Percentiles rank a stretch among this genome's conserved stretches.
Conservation (phyloP, 1,140 invertebrate genomes). For the Lasaia peninsularis region DNA sequence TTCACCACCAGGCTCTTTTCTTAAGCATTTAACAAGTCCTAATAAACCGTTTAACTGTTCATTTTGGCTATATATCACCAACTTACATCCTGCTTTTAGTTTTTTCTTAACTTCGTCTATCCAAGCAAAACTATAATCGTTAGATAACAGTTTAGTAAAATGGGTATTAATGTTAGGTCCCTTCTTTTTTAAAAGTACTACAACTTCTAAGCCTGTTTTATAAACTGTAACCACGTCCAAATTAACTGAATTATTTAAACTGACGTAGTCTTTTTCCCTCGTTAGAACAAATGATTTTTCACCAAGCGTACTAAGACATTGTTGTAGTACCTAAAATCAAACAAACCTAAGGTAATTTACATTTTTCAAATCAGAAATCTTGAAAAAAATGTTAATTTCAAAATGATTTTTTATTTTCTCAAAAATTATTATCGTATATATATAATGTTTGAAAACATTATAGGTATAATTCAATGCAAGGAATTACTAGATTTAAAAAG, state of each 20-base stretch:
- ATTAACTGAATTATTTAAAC: slow-evolving; percentile 47
- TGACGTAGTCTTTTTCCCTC: slow-evolving; percentile 59
- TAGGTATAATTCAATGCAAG: no score
- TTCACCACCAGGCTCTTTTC: slow-evolving; percentile 83
- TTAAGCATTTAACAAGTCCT: slow-evolving; percentile 87
- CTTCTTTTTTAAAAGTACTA: slow-evolving; percentile 63
- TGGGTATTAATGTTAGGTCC: slow-evolving; percentile 55
- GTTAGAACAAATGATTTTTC: slow-evolving; percentile 74
- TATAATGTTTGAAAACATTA: no score
- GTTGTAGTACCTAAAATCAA: slow-evolving; percentile 52
- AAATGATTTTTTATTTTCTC: no score
- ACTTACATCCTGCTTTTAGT: slow-evolving; percentile 74
- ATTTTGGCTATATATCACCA: slow-evolving; percentile 80
- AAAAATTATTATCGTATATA: no score
- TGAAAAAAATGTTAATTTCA: no score
- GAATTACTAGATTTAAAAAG: no score
- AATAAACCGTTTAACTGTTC: slow-evolving; percentile 87
- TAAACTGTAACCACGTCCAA: slow-evolving; percentile 65
- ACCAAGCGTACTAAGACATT: slow-evolving; percentile 51
- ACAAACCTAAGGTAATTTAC: no score
- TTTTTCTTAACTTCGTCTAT: slow-evolving; percentile 74
- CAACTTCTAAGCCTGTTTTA: slow-evolving; percentile 59
- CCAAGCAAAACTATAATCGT: slow-evolving; percentile 58
- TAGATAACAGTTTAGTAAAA: slow-evolving; percentile 51
- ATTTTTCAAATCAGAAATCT: no score